phyloP scores from a whole-genome alignment of 2,113 vertebrate genomes.

The Rhagologus leucostigma region DNA sequence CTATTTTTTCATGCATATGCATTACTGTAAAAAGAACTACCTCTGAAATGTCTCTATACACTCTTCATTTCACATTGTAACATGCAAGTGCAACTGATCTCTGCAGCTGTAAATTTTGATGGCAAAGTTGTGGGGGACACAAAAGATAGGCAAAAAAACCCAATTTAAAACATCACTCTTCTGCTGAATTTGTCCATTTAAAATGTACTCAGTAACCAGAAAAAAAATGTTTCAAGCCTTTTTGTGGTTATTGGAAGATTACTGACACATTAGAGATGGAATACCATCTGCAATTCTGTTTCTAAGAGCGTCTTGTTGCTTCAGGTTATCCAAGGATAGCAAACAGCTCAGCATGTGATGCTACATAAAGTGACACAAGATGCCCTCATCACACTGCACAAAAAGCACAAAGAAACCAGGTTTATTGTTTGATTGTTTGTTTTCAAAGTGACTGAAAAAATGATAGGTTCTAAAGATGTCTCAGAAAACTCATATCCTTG shows the following conservation, averaged over 20 bases:
- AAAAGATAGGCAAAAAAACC: background rate
- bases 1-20: background rate
- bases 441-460: slow-evolving; percentile 5
- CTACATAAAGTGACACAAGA: slow-evolving; percentile 5
- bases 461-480: background rate
- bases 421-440: background rate
- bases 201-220: background rate
- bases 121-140: background rate
- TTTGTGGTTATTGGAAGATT: background rate
- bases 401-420: background rate
- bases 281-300: background rate
- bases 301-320: background rate
- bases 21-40: background rate
- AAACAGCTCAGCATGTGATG: background rate
- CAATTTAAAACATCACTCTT: background rate
- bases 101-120: background rate
- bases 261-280: background rate
- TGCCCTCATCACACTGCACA: background rate
- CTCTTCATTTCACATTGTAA: background rate
- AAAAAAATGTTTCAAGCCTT: background rate
- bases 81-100: background rate
- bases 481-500: background rate
- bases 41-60: background rate
- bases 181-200: background rate
- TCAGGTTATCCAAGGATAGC: slow-evolving; percentile 22